Evolutionary conservation across 2,797 vertebrate genomes (phyloP), one percentile per base, ranked within the genome.

Genomic region (Dipus sagitta): DNA sequence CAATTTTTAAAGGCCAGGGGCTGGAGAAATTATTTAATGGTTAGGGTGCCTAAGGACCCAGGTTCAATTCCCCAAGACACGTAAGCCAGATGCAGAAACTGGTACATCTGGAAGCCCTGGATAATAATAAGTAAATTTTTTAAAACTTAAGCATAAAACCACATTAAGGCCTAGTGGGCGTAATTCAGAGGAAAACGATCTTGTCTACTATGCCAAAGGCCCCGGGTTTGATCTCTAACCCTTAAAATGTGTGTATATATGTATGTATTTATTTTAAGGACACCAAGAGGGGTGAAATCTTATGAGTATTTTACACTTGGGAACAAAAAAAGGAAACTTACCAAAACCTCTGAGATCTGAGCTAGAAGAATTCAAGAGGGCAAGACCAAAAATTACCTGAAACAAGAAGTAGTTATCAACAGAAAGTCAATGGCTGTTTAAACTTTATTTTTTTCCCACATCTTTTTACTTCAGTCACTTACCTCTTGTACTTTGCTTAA

Each of bases 401-500:
- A 98, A 95, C 18, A 94, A 98, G 54, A 71, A 90, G 74, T 26
- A 30, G 10, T 86, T 54, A 96, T 52, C 38, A 90, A 4, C 28
- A 54, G 94, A 65, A 47, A 42, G 6, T 20, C 74, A 72, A 83
- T 20, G 6, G 15, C 13, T 72, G 47, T 72, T 76, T 64, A n/a
- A 47, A 71, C 75, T 23, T 12, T 18, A 84, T 62, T 58, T 86
- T 75, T 47, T 70, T 38, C 34, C 15, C 47, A 28, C 0, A 26
- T 71, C n/a, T 79, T 21, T 74, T 71, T 47, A 60, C 82, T 20
- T 81, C 90, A 54, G 68, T 93, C 54, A 95, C 98, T 97, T 98
- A 99, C 99, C 99, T 99, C 99, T 98, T 99, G 99, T 98, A 99
- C 99, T 98, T 99, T 99, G 98, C 99, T 99, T 98, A 99, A 99